Evolutionary conservation across 2,797 vertebrate genomes (phyloP), one percentile per base, ranked within the genome.

Genomic region (Naso thynnoides): DNA sequence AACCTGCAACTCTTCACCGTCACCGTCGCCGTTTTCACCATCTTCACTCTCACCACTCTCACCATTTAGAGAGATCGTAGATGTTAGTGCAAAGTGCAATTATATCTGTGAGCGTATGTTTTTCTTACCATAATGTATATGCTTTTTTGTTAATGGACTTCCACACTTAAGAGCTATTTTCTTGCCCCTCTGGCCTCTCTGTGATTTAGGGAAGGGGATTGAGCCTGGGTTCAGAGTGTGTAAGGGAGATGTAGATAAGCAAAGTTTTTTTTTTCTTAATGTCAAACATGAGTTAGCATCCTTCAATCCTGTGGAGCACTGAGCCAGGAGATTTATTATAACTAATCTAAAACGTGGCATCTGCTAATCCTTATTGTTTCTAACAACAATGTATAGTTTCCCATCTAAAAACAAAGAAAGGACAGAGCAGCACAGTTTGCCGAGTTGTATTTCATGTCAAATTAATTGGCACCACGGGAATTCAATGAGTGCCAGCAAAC

Each of bases 41-140:
- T 55, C 78, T 50, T 62, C 59, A 62, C 64, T 70, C 24, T 70
- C 76, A 73, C 60, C 59, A 65, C 65, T 26, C 48, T 76, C 49
- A 80, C 58, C 31, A 62, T 55, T 72, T 83, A 74, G 79, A 83
- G 61, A 80, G 33, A 59, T 57, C 59, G 15, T 74, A 81, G 67
- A 83, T 49, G 39, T 70, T 88, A 84, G 48, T 75, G 66, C 70
- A 79, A 91, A 86, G 88, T 92, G 88, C 81, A 89, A 90, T 89
- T 93, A 88, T 91, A 89, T 89, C 82, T 92, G 82, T 91, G 73
- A 89, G 82, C 91, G 76, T 92, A 79, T 92, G 79, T 85, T 87
- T 91, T 87, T 89, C 69, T 87, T 89, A 87, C 78, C 72, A 81
- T 86, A 83, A 71, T 94, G 91, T 94, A 89, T 85, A 91, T 92